These are phyloP conservation scores for Macroglossus sobrinus DNA, from an alignment of 2,113 vertebrate species.

Conservation along the genomic window DNA sequence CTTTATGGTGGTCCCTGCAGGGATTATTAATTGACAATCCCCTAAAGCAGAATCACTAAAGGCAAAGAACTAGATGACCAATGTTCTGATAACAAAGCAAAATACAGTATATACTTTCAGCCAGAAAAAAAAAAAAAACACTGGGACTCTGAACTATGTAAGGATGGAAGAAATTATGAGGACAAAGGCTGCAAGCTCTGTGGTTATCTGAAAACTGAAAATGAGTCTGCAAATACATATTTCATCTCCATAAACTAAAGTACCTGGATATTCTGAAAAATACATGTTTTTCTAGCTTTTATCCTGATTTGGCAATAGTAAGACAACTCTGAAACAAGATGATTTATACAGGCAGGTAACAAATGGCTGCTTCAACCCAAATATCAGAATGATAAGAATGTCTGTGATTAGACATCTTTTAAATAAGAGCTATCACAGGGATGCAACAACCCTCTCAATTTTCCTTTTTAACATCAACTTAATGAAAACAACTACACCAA, in stretches of 20 bases:
- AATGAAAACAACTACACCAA: conserved; percentile 24
- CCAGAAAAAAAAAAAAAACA: background rate
- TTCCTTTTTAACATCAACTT: conserved; percentile 30
- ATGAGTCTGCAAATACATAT: background rate
- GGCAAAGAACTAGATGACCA: conserved; percentile 74
- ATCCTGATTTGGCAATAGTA: background rate
- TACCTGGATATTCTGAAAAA: background rate
- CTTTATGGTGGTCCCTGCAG: conserved; percentile 61
- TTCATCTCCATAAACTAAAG: background rate
- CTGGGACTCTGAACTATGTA: background rate
- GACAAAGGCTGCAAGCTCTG: background rate
- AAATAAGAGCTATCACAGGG: background rate
- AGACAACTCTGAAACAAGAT: conserved; percentile 26
- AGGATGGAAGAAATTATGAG: background rate
- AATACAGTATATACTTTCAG: conserved; percentile 28
- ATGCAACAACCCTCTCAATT: background rate
- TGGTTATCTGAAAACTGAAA: background rate
- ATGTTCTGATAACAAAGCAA: conserved; percentile 72
- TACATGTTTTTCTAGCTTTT: background rate
- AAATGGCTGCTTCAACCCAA: background rate
- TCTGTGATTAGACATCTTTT: background rate
- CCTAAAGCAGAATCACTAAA: conserved; percentile 73
- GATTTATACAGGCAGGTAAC: background rate
- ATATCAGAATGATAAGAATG: conserved; percentile 16
- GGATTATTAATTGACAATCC: conserved; percentile 70